phyloP scores from a whole-genome alignment of 1,140 invertebrate genomes.

The Musca domestica region DNA sequence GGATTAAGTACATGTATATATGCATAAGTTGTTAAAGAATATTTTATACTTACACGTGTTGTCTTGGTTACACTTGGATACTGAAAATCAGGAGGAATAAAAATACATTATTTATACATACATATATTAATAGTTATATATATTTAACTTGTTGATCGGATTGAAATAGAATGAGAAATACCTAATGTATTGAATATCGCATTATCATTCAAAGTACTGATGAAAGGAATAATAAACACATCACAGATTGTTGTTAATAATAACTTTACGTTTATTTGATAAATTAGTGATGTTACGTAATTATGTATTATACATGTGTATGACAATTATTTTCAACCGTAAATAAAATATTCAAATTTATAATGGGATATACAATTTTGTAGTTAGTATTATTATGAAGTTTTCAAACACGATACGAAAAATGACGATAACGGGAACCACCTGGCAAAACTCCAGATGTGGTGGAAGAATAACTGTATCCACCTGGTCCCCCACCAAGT shows the following conservation, averaged over 20 bases:
- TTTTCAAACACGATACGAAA: conserved; percentile 76
- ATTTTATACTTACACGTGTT: conserved; percentile 47
- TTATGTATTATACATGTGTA: background rate
- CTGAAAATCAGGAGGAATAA: too few species aligned
- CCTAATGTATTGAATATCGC: too few species aligned
- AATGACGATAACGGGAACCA: conserved; percentile 78
- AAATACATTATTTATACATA: too few species aligned
- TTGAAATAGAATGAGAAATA: too few species aligned
- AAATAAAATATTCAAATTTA: background rate
- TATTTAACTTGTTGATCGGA: too few species aligned
- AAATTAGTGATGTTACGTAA: background rate
- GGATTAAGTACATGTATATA: too few species aligned
- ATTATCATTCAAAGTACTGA: too few species aligned
- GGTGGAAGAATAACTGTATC: conserved; percentile 76
- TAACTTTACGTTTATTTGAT: too few species aligned
- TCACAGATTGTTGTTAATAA: too few species aligned
- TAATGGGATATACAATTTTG: background rate
- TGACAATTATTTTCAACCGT: background rate
- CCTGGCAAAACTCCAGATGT: conserved; percentile 73
- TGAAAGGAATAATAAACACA: too few species aligned
- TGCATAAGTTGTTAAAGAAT: too few species aligned
- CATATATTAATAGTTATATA: too few species aligned
- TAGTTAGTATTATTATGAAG: background rate
- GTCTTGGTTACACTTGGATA: conserved; percentile 42
- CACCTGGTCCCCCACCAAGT: conserved; percentile 69